Conservation (phyloP, 2,113 vertebrate species). For the Trinectes maculatus region DNA sequence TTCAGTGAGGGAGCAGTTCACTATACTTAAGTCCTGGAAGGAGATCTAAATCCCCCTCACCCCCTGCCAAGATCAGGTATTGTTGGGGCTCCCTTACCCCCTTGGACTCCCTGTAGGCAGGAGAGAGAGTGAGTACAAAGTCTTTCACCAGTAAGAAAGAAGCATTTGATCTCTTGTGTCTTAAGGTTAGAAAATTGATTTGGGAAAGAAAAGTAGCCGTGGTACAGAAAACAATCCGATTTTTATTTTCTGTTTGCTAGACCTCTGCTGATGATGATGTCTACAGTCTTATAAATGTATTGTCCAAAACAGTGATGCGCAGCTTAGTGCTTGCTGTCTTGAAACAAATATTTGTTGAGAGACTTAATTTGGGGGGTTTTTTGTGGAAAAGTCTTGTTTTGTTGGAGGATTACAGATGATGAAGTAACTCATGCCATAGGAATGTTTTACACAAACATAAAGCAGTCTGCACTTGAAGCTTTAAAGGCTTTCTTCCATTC, state of each 20-base stretch:
- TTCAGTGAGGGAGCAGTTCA: slow-evolving; percentile 34
- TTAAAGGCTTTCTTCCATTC: background rate
- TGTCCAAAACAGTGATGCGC: background rate
- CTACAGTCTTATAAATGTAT: background rate
- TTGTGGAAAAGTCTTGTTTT: background rate
- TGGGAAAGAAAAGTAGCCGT: background rate
- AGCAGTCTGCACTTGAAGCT: background rate
- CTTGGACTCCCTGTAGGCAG: slow-evolving; percentile 61
- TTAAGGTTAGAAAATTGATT: slow-evolving; percentile 37
- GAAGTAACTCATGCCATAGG: background rate
- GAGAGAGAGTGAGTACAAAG: slow-evolving; percentile 49
- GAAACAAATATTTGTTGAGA: slow-evolving; percentile 12
- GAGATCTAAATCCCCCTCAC: slow-evolving; percentile 56
- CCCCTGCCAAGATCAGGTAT: slow-evolving; percentile 55
- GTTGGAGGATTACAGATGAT: background rate
- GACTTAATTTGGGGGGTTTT: background rate
- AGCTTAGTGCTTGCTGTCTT: background rate
- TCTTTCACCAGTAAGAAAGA: slow-evolving; percentile 49
- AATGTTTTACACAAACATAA: background rate
- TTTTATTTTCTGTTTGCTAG: slow-evolving; percentile 4
- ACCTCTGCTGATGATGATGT: slow-evolving; percentile 2
- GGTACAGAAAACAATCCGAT: background rate
- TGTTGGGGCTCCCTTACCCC: slow-evolving; percentile 64
- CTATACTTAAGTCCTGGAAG: slow-evolving; percentile 29
- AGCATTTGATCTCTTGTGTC: slow-evolving; percentile 35